Conservation (phyloP, 1,140 invertebrate species). For the Luehdorfia chinensis region DNA sequence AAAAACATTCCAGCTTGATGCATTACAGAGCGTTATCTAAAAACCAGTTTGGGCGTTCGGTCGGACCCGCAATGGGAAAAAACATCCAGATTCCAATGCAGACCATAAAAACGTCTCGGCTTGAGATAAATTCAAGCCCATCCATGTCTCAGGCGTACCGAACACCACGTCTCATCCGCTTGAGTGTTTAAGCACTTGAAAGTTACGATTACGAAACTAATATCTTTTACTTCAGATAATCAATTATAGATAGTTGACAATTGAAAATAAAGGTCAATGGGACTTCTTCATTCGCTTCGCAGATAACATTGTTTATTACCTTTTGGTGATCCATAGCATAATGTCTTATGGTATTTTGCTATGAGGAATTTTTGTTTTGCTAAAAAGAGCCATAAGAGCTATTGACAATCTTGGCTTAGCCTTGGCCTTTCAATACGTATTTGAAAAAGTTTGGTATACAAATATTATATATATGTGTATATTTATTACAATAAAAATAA, state of each 20-base stretch:
- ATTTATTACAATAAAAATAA: too few relatives aligned
- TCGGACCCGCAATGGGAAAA: constrained; percentile 66
- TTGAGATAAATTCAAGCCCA: constrained; percentile 70
- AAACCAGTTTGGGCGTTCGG: constrained; percentile 71
- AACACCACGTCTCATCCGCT: constrained; percentile 43
- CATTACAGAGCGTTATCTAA: constrained; percentile 74
- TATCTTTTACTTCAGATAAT: constrained; percentile 5
- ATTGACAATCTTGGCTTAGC: too few relatives aligned
- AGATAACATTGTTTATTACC: constrained; percentile 3
- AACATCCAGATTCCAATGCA: constrained; percentile 72
- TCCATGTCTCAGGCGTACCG: constrained; percentile 45
- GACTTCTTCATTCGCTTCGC: neutral
- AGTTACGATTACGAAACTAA: constrained; percentile 13
- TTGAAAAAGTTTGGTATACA: too few relatives aligned
- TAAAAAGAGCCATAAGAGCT: too few relatives aligned
- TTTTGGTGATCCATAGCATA: too few relatives aligned
- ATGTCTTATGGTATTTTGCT: too few relatives aligned
- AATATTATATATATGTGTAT: too few relatives aligned
- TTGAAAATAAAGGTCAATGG: neutral
- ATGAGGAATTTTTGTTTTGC: too few relatives aligned
- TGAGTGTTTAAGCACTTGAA: constrained; percentile 18
- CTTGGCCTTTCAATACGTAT: too few relatives aligned
- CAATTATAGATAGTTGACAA: neutral
- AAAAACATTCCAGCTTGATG: constrained; percentile 70
- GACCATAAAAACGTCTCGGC: constrained; percentile 71